Percentiles rank a stretch among this genome's conserved stretches.
Evolutionary conservation across 2,797 vertebrate species (phyloP).

Genomic region (Gambusia yucatana): DNA sequence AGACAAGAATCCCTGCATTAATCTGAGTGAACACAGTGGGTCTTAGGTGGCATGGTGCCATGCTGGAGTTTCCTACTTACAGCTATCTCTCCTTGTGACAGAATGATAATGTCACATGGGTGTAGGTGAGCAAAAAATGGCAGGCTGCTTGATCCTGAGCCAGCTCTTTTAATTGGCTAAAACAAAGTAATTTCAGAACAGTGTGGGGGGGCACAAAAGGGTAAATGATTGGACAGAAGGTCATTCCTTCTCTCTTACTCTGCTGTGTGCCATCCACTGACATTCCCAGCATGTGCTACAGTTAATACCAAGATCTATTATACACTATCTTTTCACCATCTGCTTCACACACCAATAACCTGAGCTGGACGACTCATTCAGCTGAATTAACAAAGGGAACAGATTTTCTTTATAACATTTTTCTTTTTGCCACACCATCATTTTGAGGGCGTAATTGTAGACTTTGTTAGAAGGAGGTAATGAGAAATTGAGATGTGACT

Average conservation of each 20-base stretch:
- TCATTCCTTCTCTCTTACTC: constrained; percentile 82
- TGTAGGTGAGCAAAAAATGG: constrained; percentile 81
- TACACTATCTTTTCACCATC: constrained; percentile 81
- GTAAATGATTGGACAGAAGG: constrained; percentile 88
- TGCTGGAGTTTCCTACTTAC: constrained; percentile 59
- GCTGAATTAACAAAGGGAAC: constrained; percentile 37
- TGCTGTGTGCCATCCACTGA: constrained; percentile 78
- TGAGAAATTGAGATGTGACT: constrained; percentile 42
- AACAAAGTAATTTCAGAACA: constrained; percentile 86
- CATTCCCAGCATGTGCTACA: constrained; percentile 82
- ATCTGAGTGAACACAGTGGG: constrained; percentile 62
- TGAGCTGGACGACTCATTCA: constrained; percentile 65
- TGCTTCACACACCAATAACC: constrained; percentile 76
- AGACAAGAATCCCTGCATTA: constrained; percentile 58
- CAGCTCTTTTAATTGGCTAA: constrained; percentile 86
- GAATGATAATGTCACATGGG: constrained; percentile 77
- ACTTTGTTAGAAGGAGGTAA: constrained; percentile 48
- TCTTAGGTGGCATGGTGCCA: constrained; percentile 66
- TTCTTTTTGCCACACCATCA: constrained; percentile 25
- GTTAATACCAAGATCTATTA: constrained; percentile 87
- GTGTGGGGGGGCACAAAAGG: constrained; percentile 80
- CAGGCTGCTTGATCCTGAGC: constrained; percentile 79
- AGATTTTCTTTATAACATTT: not conserved
- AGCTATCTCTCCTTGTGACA: constrained; percentile 73
- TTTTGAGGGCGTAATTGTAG: constrained; percentile 31